Base-by-base conservation (phyloP, 2,113 vertebrate species). In the Brachyhypopomus occidentalis region DNA sequence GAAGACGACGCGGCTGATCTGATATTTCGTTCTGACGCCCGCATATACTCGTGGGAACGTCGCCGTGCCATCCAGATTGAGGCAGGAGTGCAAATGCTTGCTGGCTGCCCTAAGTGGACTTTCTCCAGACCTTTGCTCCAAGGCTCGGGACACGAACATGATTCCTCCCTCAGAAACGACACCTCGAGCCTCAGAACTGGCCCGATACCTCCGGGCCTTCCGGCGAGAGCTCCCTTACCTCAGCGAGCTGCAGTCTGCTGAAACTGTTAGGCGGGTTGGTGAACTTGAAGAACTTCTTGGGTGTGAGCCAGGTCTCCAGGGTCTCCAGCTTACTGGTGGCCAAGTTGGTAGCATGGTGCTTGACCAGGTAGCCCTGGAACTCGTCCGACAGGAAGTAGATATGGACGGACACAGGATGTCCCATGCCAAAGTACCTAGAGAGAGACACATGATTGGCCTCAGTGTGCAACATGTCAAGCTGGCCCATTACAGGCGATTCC, bases 351-450 rank as follows among this genome's bases (percentile, higher is more conserved):
- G 96, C 96, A 0, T 98, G 97, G 81, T 99, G 96, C 83, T 92
- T 95, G 85, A 99, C 90, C 80, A 99, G 92, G 89, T 98, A 99
- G 82, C 98, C 98, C 90, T 99, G 98, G 91, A 99, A 99, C 85
- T 95, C 96, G 89, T 99, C 98, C 0, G 96, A 94, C 23, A 96
- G 95, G 93, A 99, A 99, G 92, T 99, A 99, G 86, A 97, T 92
- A 85, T 99, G 96, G 88, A 99, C 93, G 0, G 98, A 97, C 19
- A 96, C 94, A 0, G 97, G 96, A 84, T 97, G 95, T 87, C 98
- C 97, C 96, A 97, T 96, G 8, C 96, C 93, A 83, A 96, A 97
- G 88, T 97, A 99, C 89, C 97, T 99, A 93, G 38, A 86, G 90
- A 80, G 41, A 82, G 88, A 34, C 91, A 52, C 45, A 9, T 48